Base-by-base conservation (phyloP, 2,113 vertebrate genomes). In the Cephalopholis sonnerati region DNA sequence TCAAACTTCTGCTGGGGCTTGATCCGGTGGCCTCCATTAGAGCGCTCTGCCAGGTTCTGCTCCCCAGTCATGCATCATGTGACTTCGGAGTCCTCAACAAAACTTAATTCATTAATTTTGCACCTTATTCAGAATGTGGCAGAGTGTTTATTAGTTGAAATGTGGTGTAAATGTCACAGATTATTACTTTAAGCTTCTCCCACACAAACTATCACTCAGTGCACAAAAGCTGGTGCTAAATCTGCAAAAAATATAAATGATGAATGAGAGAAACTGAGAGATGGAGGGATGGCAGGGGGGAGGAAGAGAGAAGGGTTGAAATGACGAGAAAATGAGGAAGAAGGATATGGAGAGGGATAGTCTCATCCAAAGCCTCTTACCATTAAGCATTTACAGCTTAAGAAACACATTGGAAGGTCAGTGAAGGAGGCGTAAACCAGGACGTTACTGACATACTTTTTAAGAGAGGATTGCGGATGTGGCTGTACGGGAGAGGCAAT, bases 311-410 rank as follows among this genome's bases (percentile, higher is more conserved):
- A 15, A 39, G 20, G 20, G n/a, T 15, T 59, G 55, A 81, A 74
- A 75, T 62, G 39, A n/a, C 72, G 41, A 27, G 59, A 59, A 68
- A 83, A 55, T 1, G 59, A 76, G 65, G 25, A 74, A 80, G 76
- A 55, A 67, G 75, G 77, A 83, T 83, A 81, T 46, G 71, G 75
- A 54, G 67, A 73, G 70, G 87, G 84, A 87, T 86, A 85, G 83
- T 89, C 87, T 78, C 68, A 77, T 59, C 29, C 67, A 93, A 95
- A 96, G 91, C 94, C 83, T 85, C 94, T 94, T 95, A 94, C 62
- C 79, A 82, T 92, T 74, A 93, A 90, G 91, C 80, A 84, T 93
- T 90, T 82, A 89, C 78, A 83, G 90, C 92, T 92, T 92, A 90
- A 92, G 85, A 74, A 88, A 85, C 84, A 58, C 88, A 85, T 5